Evolutionary conservation across 2,797 vertebrate genomes (phyloP).

Genomic region (Anniella stebbinsi): DNA sequence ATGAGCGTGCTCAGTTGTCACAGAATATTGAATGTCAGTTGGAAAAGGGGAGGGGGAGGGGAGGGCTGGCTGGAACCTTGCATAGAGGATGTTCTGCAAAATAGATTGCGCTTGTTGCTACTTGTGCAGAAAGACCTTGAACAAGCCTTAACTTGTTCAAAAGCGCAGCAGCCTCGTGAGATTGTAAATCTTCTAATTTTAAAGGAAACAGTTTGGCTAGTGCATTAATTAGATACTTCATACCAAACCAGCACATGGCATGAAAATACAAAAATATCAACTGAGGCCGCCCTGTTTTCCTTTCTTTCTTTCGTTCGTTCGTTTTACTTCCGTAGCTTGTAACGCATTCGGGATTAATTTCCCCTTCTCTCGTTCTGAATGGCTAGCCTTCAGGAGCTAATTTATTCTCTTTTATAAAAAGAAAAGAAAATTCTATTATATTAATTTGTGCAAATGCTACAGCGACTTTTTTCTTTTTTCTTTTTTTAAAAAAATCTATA

Average conservation of each 20-base stretch:
- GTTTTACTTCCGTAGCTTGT: background rate
- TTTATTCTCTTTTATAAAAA: background rate
- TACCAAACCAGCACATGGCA: background rate
- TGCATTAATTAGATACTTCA: background rate
- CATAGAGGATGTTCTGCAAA: too few relatives aligned
- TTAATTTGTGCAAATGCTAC: conserved; percentile 41
- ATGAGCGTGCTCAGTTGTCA: background rate
- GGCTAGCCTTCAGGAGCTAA: conserved; percentile 34
- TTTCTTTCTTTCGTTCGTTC: background rate
- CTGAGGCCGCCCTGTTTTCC: background rate
- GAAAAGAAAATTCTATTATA: background rate
- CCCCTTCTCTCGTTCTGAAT: conserved; percentile 3
- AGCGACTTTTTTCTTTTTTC: conserved; percentile 11
- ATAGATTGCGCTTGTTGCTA: background rate
- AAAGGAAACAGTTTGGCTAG: background rate
- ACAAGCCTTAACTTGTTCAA: background rate
- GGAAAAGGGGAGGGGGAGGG: background rate
- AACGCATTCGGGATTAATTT: background rate
- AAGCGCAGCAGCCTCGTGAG: too few relatives aligned
- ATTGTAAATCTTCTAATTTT: background rate
- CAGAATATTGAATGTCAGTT: background rate
- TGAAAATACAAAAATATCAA: background rate
- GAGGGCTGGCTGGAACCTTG: background rate
- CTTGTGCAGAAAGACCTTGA: background rate
- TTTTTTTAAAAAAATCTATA: background rate